phyloP scores from a whole-genome alignment of 2,113 vertebrate genomes.

The Noctilio leporinus region DNA sequence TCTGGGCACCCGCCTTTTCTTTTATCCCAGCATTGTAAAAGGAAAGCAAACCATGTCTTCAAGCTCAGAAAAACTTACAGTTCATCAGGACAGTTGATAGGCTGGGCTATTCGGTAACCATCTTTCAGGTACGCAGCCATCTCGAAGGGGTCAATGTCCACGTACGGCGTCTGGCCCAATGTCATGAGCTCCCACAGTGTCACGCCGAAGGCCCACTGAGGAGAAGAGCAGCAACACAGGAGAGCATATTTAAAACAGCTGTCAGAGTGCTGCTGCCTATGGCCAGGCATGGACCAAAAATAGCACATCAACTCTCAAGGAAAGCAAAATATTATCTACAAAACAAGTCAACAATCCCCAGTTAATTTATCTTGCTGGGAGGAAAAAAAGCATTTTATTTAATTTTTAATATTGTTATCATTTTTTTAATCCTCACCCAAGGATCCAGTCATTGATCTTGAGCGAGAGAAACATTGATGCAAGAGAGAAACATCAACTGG shows the following conservation, averaged over 20 bases:
- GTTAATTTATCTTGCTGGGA: neutral
- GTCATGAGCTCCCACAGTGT: slow-evolving; percentile 99
- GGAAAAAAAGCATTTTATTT: neutral
- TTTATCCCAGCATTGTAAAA: neutral
- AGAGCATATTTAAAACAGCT: neutral
- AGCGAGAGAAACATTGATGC: too few relatives aligned
- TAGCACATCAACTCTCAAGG: neutral
- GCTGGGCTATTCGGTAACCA: slow-evolving; percentile 98
- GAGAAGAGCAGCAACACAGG: slow-evolving; percentile 26
- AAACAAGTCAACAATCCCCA: neutral
- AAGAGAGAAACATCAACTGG: too few relatives aligned
- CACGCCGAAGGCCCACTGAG: slow-evolving; percentile 97
- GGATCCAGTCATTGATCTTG: too few relatives aligned
- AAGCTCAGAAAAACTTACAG: slow-evolving; percentile 83
- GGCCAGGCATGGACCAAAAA: neutral
- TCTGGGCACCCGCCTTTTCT: neutral
- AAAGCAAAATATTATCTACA: neutral
- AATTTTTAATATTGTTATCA: too few relatives aligned
- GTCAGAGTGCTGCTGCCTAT: neutral
- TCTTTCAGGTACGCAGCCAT: slow-evolving; percentile 99
- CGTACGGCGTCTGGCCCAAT: slow-evolving; percentile 96
- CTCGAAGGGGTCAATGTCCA: slow-evolving; percentile 98
- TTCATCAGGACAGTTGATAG: slow-evolving; percentile 99
- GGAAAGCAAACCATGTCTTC: neutral
- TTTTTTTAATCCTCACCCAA: too few relatives aligned